These are phyloP conservation scores for Neoaliturus tenellus DNA, from an alignment of 2,888 invertebrate species.

Conservation along the genomic window DNA sequence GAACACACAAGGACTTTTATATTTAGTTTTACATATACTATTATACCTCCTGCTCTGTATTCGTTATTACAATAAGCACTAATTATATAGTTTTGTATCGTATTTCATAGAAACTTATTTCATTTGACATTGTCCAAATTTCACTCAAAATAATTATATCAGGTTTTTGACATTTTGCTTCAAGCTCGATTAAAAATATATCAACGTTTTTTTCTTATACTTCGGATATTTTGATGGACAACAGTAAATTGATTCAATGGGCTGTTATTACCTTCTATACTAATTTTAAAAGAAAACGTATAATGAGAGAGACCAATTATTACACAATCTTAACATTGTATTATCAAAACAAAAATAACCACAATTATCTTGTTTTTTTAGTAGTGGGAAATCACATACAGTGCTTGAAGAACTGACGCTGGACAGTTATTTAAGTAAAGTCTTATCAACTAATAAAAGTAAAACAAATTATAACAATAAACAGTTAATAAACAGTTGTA, in stretches of 20 bases:
- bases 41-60: not conserved
- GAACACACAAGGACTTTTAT: not conserved
- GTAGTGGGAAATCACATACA: too few species aligned
- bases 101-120: not conserved
- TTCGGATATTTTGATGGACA: slow-evolving; percentile 3
- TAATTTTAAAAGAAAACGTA: too few species aligned
- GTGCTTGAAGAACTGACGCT: too few species aligned
- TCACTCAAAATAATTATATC: not conserved
- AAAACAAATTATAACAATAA: too few species aligned
- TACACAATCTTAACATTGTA: too few species aligned
- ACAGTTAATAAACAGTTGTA: too few species aligned
- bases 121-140: not conserved
- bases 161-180: not conserved
- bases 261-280: too few species aligned
- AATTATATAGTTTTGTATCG: not conserved
- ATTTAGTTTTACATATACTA: not conserved
- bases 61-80: not conserved
- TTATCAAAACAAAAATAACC: too few species aligned
- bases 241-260: not conserved
- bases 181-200: slow-evolving; percentile 1
- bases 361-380: too few species aligned
- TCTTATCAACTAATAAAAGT: too few species aligned
- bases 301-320: too few species aligned
- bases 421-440: too few species aligned
- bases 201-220: slow-evolving; percentile 23